A percentile compares a stretch with the other conserved stretches of the same genome.
Conservation (phyloP, 2,888 invertebrate species). For the Anorthoa munda region DNA sequence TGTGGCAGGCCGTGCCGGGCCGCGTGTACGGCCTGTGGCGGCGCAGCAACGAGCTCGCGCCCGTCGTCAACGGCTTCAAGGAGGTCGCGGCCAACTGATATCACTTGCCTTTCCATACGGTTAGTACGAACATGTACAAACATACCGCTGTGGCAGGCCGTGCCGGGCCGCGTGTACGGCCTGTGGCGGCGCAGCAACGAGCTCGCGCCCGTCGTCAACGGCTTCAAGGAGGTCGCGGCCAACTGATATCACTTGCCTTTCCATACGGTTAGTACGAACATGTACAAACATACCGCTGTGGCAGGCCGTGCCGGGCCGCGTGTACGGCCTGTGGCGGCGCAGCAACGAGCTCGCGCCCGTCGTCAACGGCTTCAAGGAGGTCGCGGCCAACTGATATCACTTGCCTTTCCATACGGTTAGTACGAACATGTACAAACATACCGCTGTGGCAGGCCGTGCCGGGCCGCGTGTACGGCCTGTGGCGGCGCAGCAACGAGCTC, state of each 20-base stretch:
- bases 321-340: constrained; percentile 98
- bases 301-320: constrained; percentile 98
- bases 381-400: constrained; percentile 87
- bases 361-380: constrained; percentile 87
- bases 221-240: constrained; percentile 88
- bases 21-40: constrained; percentile 99
- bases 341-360: constrained; percentile 87
- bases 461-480: constrained; percentile 98
- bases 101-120: constrained; percentile 56
- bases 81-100: constrained; percentile 89
- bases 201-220: constrained; percentile 82
- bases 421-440: neutral
- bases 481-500: constrained; percentile 94
- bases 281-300: too few relatives aligned
- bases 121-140: constrained; percentile 21
- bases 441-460: constrained; percentile 94
- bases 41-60: constrained; percentile 91
- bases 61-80: constrained; percentile 85
- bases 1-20: constrained; percentile 97
- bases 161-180: constrained; percentile 98
- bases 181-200: constrained; percentile 96
- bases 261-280: constrained; percentile 56
- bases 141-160: constrained; percentile 91
- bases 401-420: constrained; percentile 58
- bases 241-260: constrained; percentile 80